Conservation (phyloP, 2,113 vertebrate species). For the Eclectus roratus region DNA sequence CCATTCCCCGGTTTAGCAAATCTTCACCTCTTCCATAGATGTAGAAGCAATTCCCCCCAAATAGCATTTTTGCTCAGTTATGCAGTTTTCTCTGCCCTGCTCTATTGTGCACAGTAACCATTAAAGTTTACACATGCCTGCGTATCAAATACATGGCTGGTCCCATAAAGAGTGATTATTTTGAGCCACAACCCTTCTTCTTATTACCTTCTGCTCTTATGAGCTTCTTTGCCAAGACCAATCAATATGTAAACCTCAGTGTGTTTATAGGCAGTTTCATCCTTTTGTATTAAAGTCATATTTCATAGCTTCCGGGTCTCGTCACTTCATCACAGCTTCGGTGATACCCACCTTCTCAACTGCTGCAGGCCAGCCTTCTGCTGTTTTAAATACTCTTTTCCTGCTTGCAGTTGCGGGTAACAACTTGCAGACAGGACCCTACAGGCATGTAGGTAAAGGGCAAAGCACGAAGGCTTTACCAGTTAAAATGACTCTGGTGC, state of each 20-base stretch:
- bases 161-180: neutral
- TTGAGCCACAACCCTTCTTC: conserved; percentile 6
- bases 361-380: neutral
- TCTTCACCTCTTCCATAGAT: neutral
- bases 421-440: neutral
- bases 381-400: neutral
- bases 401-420: neutral
- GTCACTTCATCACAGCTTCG: neutral
- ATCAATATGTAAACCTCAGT: neutral
- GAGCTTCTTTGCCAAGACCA: neutral
- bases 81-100: neutral
- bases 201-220: neutral
- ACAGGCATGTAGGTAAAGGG: neutral
- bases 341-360: neutral
- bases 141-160: neutral
- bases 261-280: neutral
- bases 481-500: neutral
- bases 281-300: neutral
- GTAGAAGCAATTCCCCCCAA: neutral
- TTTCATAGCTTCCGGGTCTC: neutral
- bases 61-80: neutral
- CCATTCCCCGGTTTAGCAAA: neutral
- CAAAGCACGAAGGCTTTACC: neutral
- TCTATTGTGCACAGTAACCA: neutral
- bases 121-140: neutral